A percentile compares a stretch with the other conserved stretches of the same genome.
Conservation (phyloP, 2,888 invertebrate genomes). For the Pyrrhopygopsis socrates region DNA sequence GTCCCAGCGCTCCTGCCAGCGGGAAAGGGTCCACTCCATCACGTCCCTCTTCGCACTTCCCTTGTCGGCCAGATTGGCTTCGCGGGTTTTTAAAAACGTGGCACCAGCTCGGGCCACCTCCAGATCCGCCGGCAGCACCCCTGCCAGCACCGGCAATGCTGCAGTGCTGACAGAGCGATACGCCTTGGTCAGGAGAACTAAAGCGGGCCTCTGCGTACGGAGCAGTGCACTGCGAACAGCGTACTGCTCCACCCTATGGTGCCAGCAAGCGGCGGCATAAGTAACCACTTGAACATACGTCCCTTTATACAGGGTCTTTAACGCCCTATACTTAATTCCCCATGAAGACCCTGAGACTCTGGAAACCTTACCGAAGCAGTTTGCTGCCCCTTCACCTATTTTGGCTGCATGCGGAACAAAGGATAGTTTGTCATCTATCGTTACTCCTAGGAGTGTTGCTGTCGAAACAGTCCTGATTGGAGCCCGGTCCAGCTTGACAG, state of each 20-base stretch:
- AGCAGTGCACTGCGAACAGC: constrained; percentile 48
- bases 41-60: too few species aligned
- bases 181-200: constrained; percentile 79
- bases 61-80: too few species aligned
- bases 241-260: neutral
- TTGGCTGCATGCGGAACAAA: constrained; percentile 50
- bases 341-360: constrained; percentile 82
- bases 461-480: neutral
- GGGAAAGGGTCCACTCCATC: neutral
- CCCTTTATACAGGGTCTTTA: constrained; percentile 70
- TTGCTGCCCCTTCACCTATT: constrained; percentile 47
- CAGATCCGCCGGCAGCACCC: constrained; percentile 80
- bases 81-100: too few species aligned
- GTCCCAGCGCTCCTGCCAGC: constrained; percentile 77
- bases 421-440: constrained; percentile 62
- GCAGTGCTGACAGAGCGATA: constrained; percentile 81
- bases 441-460: constrained; percentile 54
- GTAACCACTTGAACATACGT: constrained; percentile 72
- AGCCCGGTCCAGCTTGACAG: constrained; percentile 37
- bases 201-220: constrained; percentile 28
- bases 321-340: constrained; percentile 76
- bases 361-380: constrained; percentile 72
- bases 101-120: constrained; percentile 75
- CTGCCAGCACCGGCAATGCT: constrained; percentile 83
- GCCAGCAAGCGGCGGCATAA: constrained; percentile 73